Evolutionary conservation across 2,888 invertebrate species (phyloP).

Genomic region (Rhingia campestris): DNA sequence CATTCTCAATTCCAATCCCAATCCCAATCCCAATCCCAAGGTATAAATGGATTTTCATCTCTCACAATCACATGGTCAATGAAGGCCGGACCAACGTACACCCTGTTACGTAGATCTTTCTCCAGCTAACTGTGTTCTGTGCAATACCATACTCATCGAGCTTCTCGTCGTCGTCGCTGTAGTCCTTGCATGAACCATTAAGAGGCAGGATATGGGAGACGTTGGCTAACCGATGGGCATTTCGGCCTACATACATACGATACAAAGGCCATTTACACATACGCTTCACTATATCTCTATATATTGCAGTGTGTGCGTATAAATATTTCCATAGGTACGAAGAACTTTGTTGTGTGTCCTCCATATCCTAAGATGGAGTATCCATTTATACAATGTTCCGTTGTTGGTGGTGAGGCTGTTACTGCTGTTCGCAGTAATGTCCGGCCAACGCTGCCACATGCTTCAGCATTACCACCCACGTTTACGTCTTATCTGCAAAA

Average conservation of each 20-base stretch:
- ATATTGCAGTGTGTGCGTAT: conserved; percentile 16
- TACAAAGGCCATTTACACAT: conserved; percentile 28
- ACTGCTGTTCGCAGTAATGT: conserved; percentile 63
- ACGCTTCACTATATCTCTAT: background rate
- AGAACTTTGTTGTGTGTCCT: conserved; percentile 57
- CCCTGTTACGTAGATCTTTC: conserved; percentile 52
- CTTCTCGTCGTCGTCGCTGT: conserved; percentile 76
- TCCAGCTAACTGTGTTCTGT: conserved; percentile 37
- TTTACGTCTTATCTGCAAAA: conserved; percentile 76
- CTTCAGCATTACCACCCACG: conserved; percentile 72
- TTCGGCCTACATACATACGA: conserved; percentile 65
- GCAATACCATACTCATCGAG: conserved; percentile 25
- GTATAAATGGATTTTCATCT: conserved; percentile 74
- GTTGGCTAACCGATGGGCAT: conserved; percentile 71
- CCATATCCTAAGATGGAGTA: conserved; percentile 55
- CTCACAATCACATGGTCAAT: conserved; percentile 70
- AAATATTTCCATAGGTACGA: conserved; percentile 65
- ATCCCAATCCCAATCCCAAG: conserved; percentile 61
- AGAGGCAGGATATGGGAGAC: conserved; percentile 68
- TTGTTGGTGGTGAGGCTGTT: conserved; percentile 38
- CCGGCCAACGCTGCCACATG: conserved; percentile 50
- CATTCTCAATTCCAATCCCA: conserved; percentile 65
- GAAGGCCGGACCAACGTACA: conserved; percentile 49
- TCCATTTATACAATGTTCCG: conserved; percentile 65
- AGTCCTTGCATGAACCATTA: conserved; percentile 66